A percentile compares a stretch with the other conserved stretches of the same genome.
Evolutionary conservation across 2,113 vertebrate species (phyloP).

Genomic region (Oenanthe melanoleuca): DNA sequence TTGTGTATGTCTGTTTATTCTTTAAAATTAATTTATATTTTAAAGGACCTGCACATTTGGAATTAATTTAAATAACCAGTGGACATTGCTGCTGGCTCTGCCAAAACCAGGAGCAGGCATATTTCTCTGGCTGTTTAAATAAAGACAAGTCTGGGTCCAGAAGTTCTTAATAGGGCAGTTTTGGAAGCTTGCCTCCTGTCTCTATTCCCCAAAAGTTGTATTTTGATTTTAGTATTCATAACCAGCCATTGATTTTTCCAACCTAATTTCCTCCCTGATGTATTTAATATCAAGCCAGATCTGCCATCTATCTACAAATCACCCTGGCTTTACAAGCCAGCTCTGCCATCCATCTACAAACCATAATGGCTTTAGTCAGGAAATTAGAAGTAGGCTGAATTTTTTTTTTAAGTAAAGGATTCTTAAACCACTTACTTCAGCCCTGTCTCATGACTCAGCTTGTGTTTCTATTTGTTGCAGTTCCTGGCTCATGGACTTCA

Average conservation of each 20-base stretch:
- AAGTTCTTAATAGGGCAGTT: not conserved
- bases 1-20: not conserved
- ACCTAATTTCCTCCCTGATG: constrained; percentile 52
- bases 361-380: constrained; percentile 23
- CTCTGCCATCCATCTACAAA: constrained; percentile 27
- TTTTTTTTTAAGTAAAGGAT: not conserved
- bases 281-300: constrained; percentile 52
- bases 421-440: constrained; percentile 27
- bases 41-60: not conserved
- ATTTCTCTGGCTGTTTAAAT: not conserved
- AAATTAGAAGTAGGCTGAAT: constrained; percentile 40
- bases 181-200: constrained; percentile 4
- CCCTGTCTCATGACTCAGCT: not conserved
- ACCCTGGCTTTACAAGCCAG: constrained; percentile 29
- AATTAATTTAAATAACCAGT: not conserved
- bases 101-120: not conserved
- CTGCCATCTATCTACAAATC: constrained; percentile 49
- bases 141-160: not conserved
- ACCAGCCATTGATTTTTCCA: constrained; percentile 61
- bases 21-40: not conserved
- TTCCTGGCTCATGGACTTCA: not conserved
- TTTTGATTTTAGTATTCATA: constrained; percentile 53
- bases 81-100: not conserved
- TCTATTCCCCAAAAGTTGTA: constrained; percentile 13
- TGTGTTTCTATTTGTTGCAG: constrained; percentile 6